phyloP scores from a whole-genome alignment of 2,113 vertebrate species.

The Leptobrachium leishanense region DNA sequence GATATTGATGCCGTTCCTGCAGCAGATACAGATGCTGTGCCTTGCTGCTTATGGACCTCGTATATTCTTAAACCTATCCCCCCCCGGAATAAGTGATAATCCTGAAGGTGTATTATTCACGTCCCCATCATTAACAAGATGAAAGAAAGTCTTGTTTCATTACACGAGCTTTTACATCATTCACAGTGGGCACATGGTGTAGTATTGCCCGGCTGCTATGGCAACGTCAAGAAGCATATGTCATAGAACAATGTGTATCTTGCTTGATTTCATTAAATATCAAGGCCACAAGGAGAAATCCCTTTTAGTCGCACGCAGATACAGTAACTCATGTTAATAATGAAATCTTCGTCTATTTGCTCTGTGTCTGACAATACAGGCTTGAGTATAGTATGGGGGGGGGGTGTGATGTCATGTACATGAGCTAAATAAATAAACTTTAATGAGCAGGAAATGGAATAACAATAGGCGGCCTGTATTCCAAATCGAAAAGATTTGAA shows the following conservation, averaged over 20 bases:
- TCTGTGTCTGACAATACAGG: slow-evolving; percentile 3
- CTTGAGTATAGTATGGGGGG: background rate
- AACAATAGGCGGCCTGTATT: too few species aligned
- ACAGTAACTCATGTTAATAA: slow-evolving; percentile 19
- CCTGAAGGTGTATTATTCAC: background rate
- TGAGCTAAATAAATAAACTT: background rate
- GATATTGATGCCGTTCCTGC: background rate
- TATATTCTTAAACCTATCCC: background rate
- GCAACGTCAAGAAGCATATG: slow-evolving; percentile 24
- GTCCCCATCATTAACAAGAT: slow-evolving; percentile 1
- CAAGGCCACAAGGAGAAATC: slow-evolving; percentile 18
- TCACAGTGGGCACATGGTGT: background rate
- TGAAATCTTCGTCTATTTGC: background rate
- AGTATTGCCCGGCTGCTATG: slow-evolving; percentile 18
- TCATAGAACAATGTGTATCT: slow-evolving; percentile 17
- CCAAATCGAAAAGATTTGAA: too few species aligned
- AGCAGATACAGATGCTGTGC: background rate
- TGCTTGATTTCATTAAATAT: slow-evolving; percentile 27
- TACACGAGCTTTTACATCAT: background rate
- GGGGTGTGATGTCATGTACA: background rate
- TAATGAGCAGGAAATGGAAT: background rate
- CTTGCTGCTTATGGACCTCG: background rate
- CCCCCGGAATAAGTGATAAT: background rate
- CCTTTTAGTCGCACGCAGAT: background rate
- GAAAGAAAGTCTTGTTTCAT: slow-evolving; percentile 7